phyloP scores from a whole-genome alignment of 2,113 vertebrate species.

The Candoia aspera region DNA sequence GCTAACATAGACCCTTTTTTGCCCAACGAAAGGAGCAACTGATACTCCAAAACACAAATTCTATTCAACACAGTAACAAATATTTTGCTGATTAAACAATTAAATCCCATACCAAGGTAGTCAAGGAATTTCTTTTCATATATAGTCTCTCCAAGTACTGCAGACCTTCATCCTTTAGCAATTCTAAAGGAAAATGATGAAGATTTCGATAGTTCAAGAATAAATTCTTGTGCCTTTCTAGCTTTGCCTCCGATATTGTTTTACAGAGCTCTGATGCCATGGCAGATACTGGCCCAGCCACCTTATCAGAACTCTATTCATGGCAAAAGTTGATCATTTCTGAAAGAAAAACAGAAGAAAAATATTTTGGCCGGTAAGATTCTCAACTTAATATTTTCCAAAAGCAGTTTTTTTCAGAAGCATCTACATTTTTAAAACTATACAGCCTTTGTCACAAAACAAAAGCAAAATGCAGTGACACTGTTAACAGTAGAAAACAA shows the following conservation, averaged over 20 bases:
- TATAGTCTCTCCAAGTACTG: constrained; percentile 95
- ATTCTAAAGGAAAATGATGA: constrained; percentile 87
- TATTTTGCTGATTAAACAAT: background rate
- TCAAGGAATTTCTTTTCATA: constrained; percentile 97
- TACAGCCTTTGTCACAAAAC: background rate
- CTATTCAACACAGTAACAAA: constrained; percentile 47
- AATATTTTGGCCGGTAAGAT: background rate
- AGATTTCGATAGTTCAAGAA: constrained; percentile 95
- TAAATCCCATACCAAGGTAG: constrained; percentile 83
- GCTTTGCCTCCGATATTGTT: constrained; percentile 90
- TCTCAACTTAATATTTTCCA: background rate
- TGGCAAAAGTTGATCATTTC: constrained; percentile 69
- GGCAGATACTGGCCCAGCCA: constrained; percentile 59
- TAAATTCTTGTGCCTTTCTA: constrained; percentile 95
- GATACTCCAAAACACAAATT: constrained; percentile 30
- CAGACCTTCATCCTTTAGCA: constrained; percentile 91
- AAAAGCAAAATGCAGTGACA: background rate
- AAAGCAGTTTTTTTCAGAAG: background rate
- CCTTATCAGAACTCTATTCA: constrained; percentile 53
- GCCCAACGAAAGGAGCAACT: background rate
- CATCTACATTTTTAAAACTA: background rate
- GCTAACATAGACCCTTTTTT: background rate
- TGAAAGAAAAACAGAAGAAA: constrained; percentile 37
- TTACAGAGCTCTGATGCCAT: constrained; percentile 95
- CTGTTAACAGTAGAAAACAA: background rate